phyloP scores from a whole-genome alignment of 2,113 vertebrate genomes.

The Pontoporia blainvillei region DNA sequence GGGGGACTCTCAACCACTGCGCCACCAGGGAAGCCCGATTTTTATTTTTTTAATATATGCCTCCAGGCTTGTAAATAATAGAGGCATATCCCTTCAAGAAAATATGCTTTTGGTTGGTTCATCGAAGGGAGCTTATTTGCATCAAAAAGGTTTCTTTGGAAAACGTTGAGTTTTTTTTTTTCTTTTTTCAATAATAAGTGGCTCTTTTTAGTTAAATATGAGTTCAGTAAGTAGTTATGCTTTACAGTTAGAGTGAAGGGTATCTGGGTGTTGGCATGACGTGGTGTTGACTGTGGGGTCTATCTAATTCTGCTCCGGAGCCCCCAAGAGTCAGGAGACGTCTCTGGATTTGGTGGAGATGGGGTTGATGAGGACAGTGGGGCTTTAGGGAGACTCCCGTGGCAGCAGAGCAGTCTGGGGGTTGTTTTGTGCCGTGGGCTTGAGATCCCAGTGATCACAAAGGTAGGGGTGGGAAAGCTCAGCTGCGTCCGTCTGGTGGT shows the following conservation, averaged over 20 bases:
- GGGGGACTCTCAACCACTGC: too few relatives aligned
- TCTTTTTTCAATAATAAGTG: not conserved
- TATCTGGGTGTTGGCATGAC: not conserved
- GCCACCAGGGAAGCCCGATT: not conserved
- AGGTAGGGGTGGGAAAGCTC: not conserved
- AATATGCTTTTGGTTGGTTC: not conserved
- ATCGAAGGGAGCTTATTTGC: not conserved
- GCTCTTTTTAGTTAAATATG: not conserved
- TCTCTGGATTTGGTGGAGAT: not conserved
- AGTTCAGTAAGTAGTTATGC: not conserved
- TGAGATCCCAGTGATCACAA: not conserved
- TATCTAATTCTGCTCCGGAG: not conserved
- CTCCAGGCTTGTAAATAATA: not conserved
- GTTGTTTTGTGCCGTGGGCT: not conserved
- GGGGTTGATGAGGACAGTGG: not conserved
- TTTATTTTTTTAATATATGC: not conserved
- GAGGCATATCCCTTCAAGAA: not conserved
- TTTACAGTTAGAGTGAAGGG: not conserved
- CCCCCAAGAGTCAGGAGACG: not conserved
- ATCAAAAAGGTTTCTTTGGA: not conserved
- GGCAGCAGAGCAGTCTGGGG: not conserved
- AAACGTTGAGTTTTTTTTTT: not conserved
- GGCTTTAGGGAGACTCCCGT: not conserved
- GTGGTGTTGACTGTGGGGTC: not conserved
- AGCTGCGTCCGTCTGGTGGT: not conserved